Percentiles rank a stretch among this genome's conserved stretches.
These are phyloP conservation scores for Sardina pilchardus DNA, from an alignment of 2,113 vertebrate genomes.

Conservation along the genomic window DNA sequence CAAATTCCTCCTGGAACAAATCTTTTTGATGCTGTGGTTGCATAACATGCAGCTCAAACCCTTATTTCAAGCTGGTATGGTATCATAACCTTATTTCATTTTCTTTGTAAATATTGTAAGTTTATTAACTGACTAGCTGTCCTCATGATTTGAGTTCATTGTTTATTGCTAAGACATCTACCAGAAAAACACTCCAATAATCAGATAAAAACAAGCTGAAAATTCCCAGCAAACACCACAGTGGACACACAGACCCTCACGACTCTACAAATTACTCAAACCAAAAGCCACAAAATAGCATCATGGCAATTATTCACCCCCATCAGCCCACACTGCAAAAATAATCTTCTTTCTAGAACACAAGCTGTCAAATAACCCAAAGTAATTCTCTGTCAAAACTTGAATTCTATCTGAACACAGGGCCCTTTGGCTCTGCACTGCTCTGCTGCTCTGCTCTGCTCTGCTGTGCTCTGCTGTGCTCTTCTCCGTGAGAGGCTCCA, in stretches of 20 bases:
- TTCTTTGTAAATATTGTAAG: not conserved
- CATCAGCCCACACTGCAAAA: not conserved
- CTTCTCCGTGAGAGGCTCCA: not conserved
- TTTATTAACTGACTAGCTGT: not conserved
- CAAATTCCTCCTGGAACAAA: not conserved
- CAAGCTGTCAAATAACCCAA: conserved; percentile 14
- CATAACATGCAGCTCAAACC: not conserved
- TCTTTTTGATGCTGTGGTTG: not conserved
- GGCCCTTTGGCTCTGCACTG: not conserved
- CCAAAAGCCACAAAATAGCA: conserved; percentile 1
- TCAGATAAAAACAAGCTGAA: not conserved
- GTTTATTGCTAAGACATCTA: too few species aligned
- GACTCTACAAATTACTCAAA: not conserved
- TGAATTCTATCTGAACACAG: conserved; percentile 4
- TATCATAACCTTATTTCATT: not conserved
- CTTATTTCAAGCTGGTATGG: not conserved
- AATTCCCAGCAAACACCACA: not conserved
- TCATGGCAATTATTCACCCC: not conserved
- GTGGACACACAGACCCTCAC: not conserved
- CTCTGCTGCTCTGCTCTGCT: not conserved
- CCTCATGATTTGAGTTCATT: not conserved
- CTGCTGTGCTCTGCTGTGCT: not conserved
- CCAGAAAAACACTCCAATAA: not conserved
- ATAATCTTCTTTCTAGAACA: not conserved
- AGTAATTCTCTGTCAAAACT: conserved; percentile 9